Evolutionary conservation across 2,797 vertebrate genomes (phyloP), one percentile per base, ranked within the genome.

Genomic region (Etheostoma nigrum): DNA sequence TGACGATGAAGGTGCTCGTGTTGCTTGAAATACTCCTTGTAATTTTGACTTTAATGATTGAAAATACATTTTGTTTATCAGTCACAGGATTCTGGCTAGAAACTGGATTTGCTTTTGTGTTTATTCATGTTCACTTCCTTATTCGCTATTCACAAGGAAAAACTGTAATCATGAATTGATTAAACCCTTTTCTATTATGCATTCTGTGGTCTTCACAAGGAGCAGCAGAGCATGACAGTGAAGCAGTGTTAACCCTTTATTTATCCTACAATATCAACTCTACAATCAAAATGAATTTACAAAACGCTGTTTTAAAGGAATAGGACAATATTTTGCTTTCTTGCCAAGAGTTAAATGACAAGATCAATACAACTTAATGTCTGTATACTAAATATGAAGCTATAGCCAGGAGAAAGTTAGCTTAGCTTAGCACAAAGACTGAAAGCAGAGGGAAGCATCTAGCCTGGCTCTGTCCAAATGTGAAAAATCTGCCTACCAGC

Each of bases 21-120:
- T 5, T 70, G 71, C 67, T 61, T 66, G 12, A 72, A 61, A 64
- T 30, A 48, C n/a, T 23, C 44, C 53, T 21, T 6, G 59, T 74
- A 55, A 65, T 77, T 78, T 67, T 23, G 7, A 30, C 14, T 53
- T 57, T 10, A 5, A 8, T 16, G 2, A 59, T 42, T 44, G 15
- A 33, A 61, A 73, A 60, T 42, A 44, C 1, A 44, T 13, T 21
- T 18, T 25, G 25, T 54, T 69, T 80, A 48, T 47, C 1, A 74
- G 19, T 72, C 12, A 25, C 2, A 3, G 11, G 53, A 23, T 48
- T 45, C 2, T 52, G 47, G 4, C 16, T 14, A 6, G 16, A 10
- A 58, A 58, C 3, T 25, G 1, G 4, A 12, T 36, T 18, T 47
- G 25, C 4, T 52, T 33, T 14, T 49, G 44, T 47, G 12, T 54